Evolutionary conservation across 1,140 invertebrate genomes (phyloP), one percentile per base, ranked within the genome.

Genomic region (Cydia fagiglandana): DNA sequence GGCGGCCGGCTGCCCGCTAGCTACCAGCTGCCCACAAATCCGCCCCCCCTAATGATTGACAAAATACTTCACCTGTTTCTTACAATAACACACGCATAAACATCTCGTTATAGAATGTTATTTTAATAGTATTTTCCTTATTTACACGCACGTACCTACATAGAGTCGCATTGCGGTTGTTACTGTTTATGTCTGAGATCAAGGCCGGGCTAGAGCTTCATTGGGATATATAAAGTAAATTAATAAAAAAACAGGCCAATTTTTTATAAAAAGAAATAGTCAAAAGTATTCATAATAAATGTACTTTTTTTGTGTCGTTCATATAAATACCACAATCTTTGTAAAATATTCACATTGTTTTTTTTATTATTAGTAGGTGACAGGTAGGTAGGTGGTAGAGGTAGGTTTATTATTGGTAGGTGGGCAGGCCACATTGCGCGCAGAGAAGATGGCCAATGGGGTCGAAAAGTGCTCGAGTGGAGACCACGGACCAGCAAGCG

Each of bases 61-160:
- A 89, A 90, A 91, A 90, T 89, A 89, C 86, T 88, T 89, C 81
- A 91, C 89, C 87, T 91, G 86, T 90, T 90, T 91, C 85, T 88
- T 87, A 80, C 66, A 77, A 73, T 79, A 74, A 47, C 47, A 74
- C 12, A 34, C 34, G 38, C 4, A 38, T 38, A 38, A 38, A 41
- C 34, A 70, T 38, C 66, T 61, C 9, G 20, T 24, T 7, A 61
- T 61, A 61, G 56, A 61, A 17, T n/a, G 17, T 24, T 61, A 6
- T n/a, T 56, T 56, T 61, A 61, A 56, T 56, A 61, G 20, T 61
- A 12, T 61, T 61, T 61, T 24, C 56, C 56, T 61, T 61, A 24
- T 61, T 61, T 61, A 61, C 17, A 24, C 9, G 24, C 53, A 24
- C 20, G 12, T 24, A 34, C 5, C 2, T 30, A 61, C n/a, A 61